phyloP scores from a whole-genome alignment of 2,797 vertebrate genomes.

The Silurus aristotelis region DNA sequence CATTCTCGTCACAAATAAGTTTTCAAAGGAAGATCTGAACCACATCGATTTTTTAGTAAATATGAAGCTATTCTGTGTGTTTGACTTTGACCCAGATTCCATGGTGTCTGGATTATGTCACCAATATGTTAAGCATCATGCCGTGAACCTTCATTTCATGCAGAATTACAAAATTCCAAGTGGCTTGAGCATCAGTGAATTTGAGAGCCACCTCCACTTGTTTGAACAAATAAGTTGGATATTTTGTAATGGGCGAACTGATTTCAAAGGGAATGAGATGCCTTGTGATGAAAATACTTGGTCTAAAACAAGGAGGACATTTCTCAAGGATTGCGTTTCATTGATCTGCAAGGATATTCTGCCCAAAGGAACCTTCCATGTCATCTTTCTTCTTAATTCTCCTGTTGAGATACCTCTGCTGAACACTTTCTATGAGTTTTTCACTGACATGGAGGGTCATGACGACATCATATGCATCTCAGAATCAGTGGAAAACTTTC shows the following conservation, averaged over 20 bases:
- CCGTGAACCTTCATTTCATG: slow-evolving; percentile 74
- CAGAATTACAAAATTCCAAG: slow-evolving; percentile 71
- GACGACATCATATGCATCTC: slow-evolving; percentile 81
- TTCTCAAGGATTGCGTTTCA: slow-evolving; percentile 75
- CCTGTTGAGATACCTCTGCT: slow-evolving; percentile 77
- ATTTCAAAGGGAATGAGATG: slow-evolving; percentile 74
- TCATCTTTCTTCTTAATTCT: slow-evolving; percentile 79
- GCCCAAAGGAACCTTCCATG: slow-evolving; percentile 74
- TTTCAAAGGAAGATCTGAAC: slow-evolving; percentile 68
- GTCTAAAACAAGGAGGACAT: slow-evolving; percentile 78
- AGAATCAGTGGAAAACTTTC: slow-evolving; percentile 73
- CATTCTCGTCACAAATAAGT: slow-evolving; percentile 80
- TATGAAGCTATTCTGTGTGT: slow-evolving; percentile 81
- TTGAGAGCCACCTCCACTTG: slow-evolving; percentile 67
- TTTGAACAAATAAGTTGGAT: slow-evolving; percentile 85
- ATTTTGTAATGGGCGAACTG: slow-evolving; percentile 81
- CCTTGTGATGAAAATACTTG: slow-evolving; percentile 80
- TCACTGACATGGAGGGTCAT: slow-evolving; percentile 79
- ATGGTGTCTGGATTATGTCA: slow-evolving; percentile 75
- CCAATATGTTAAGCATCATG: slow-evolving; percentile 73
- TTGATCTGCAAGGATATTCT: slow-evolving; percentile 81
- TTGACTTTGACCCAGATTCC: slow-evolving; percentile 84
- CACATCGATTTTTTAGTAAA: slow-evolving; percentile 74
- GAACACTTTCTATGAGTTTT: slow-evolving; percentile 81
- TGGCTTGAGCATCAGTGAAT: slow-evolving; percentile 62